phyloP scores from a whole-genome alignment of 2,113 vertebrate genomes.

The Pithys albifrons region DNA sequence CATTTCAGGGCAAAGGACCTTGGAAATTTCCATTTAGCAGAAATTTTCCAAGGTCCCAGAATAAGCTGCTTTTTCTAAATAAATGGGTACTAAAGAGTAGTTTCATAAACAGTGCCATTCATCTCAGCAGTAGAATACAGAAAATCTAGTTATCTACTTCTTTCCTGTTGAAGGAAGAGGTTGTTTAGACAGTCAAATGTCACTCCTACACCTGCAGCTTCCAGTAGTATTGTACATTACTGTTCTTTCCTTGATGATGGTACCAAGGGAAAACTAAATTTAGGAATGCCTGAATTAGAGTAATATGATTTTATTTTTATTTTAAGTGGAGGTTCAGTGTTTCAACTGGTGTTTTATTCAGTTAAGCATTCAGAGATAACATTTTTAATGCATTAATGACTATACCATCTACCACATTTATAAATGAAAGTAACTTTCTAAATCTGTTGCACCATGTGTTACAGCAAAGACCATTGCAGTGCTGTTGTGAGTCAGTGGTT shows the following conservation, averaged over 20 bases:
- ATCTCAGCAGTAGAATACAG: not conserved
- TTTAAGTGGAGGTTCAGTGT: not conserved
- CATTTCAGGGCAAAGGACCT: not conserved
- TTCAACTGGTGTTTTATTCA: not conserved
- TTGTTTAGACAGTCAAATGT: constrained; percentile 21
- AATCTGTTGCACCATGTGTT: not conserved
- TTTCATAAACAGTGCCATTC: not conserved
- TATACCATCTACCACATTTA: not conserved
- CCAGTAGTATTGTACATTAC: not conserved
- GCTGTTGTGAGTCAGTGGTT: not conserved
- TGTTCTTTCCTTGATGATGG: not conserved
- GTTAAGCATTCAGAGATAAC: not conserved
- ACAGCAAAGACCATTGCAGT: not conserved
- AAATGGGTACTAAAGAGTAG: not conserved
- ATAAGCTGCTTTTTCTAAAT: not conserved
- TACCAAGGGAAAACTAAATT: constrained; percentile 5
- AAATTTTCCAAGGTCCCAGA: not conserved
- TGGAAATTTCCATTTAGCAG: not conserved
- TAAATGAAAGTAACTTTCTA: not conserved
- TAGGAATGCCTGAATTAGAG: not conserved
- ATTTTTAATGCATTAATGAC: not conserved
- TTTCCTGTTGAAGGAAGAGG: constrained; percentile 11
- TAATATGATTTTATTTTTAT: not conserved
- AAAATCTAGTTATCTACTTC: not conserved
- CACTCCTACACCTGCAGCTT: constrained; percentile 20